Evolutionary conservation across 1,140 invertebrate species (phyloP).

Genomic region (Lordiphosa collinella): DNA sequence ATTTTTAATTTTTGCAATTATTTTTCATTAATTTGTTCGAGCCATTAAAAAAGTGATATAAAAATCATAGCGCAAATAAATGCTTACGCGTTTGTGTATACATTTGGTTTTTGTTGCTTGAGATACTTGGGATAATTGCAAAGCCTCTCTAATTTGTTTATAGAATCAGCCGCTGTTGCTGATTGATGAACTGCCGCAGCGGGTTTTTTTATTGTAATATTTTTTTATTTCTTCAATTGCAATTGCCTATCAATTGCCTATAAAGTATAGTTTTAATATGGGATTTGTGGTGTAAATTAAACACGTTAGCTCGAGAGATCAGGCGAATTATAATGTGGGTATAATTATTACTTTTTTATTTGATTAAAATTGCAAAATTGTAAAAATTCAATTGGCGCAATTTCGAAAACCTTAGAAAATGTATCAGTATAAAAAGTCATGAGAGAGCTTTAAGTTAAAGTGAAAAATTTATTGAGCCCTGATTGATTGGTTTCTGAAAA

Average conservation of each 20-base stretch:
- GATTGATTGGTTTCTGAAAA: too few relatives aligned
- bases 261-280: conserved; percentile 30
- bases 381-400: too few relatives aligned
- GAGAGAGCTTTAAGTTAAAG: too few relatives aligned
- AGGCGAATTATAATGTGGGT: too few relatives aligned
- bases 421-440: too few relatives aligned
- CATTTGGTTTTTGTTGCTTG: conserved; percentile 17
- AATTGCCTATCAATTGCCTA: conserved; percentile 63
- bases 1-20: conserved; percentile 77
- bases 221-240: conserved; percentile 30
- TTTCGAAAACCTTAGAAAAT: too few relatives aligned
- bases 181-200: conserved; percentile 59
- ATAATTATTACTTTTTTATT: too few relatives aligned
- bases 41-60: conserved; percentile 68
- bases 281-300: too few relatives aligned
- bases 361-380: too few relatives aligned
- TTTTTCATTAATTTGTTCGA: conserved; percentile 65
- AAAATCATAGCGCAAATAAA: conserved; percentile 71
- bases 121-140: conserved; percentile 33
- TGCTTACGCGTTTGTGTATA: conserved; percentile 62
- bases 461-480: too few relatives aligned
- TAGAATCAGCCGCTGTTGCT: conserved; percentile 46
- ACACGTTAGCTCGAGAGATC: too few relatives aligned
- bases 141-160: conserved; percentile 66
- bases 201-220: conserved; percentile 16